phyloP scores from a whole-genome alignment of 2,888 invertebrate genomes.

The Agelastica alni region DNA sequence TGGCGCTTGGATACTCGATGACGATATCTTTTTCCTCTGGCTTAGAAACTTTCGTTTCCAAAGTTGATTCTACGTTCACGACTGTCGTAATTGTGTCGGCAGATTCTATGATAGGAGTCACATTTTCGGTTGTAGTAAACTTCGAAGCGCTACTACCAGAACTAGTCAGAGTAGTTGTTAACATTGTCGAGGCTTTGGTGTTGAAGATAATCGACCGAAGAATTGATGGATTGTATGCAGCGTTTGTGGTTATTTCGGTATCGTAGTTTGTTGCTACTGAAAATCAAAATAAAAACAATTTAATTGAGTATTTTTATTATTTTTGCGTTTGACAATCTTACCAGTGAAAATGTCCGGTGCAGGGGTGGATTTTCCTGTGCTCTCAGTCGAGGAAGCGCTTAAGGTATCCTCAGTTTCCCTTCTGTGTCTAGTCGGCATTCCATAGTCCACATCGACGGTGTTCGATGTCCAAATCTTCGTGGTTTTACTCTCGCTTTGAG shows the following conservation, averaged over 20 bases:
- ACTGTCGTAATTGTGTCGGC: constrained; percentile 8
- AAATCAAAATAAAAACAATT: constrained; percentile 7
- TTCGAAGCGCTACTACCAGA: neutral
- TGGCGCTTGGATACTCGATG: constrained; percentile 53
- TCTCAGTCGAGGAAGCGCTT: constrained; percentile 44
- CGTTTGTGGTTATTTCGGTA: constrained; percentile 36
- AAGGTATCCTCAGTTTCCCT: constrained; percentile 55
- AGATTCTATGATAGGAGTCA: constrained; percentile 1
- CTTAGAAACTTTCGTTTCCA: neutral
- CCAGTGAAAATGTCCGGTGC: constrained; percentile 22
- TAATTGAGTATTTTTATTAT: no score
- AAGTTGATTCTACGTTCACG: neutral
- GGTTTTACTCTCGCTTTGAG: constrained; percentile 35
- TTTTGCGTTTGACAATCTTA: constrained; percentile 4
- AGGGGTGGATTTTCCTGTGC: constrained; percentile 34
- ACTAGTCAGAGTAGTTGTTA: neutral
- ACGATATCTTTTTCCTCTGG: constrained; percentile 22
- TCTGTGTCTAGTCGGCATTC: constrained; percentile 53
- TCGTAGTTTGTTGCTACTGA: constrained; percentile 30
- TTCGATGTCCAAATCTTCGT: constrained; percentile 54
- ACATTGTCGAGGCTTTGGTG: neutral
- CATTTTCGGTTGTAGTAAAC: neutral
- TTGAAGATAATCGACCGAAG: constrained; percentile 31
- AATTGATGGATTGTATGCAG: constrained; percentile 31
- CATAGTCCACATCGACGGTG: constrained; percentile 53